Evolutionary conservation across 2,888 invertebrate genomes (phyloP).

Genomic region (Trisateles emortualis): DNA sequence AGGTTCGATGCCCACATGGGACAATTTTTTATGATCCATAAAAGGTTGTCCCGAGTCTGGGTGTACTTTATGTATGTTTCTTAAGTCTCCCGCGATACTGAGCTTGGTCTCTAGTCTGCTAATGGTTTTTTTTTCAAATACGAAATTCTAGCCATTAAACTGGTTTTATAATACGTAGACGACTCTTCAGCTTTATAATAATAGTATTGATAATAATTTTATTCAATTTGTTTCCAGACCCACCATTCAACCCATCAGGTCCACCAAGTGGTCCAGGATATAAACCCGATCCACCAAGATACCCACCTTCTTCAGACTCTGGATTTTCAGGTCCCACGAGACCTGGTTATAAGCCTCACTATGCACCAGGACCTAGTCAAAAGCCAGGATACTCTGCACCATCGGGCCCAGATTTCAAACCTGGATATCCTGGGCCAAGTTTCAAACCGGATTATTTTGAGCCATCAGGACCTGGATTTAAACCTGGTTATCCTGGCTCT

Average conservation of each 20-base stretch:
- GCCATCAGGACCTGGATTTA: slow-evolving; percentile 8
- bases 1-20: too few relatives aligned
- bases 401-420: slow-evolving; percentile 42
- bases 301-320: slow-evolving; percentile 25
- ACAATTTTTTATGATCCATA: too few relatives aligned
- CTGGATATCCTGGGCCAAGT: slow-evolving; percentile 23
- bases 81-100: too few relatives aligned
- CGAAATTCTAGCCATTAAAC: too few relatives aligned
- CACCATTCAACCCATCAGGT: slow-evolving; percentile 58
- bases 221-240: slow-evolving; percentile 52
- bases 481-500: slow-evolving; percentile 14
- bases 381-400: slow-evolving; percentile 43
- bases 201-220: too few relatives aligned
- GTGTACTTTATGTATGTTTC: too few relatives aligned
- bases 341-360: slow-evolving; percentile 52
- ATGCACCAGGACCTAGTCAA: slow-evolving; percentile 48
- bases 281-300: slow-evolving; percentile 39
- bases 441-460: slow-evolving; percentile 5
- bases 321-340: slow-evolving; percentile 45
- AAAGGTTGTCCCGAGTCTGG: too few relatives aligned
- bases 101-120: too few relatives aligned
- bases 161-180: too few relatives aligned
- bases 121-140: too few relatives aligned
- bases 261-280: slow-evolving; percentile 54
- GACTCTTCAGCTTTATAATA: too few relatives aligned